Conservation (phyloP, 2,888 invertebrate genomes). For the Acrobasis repandana region DNA sequence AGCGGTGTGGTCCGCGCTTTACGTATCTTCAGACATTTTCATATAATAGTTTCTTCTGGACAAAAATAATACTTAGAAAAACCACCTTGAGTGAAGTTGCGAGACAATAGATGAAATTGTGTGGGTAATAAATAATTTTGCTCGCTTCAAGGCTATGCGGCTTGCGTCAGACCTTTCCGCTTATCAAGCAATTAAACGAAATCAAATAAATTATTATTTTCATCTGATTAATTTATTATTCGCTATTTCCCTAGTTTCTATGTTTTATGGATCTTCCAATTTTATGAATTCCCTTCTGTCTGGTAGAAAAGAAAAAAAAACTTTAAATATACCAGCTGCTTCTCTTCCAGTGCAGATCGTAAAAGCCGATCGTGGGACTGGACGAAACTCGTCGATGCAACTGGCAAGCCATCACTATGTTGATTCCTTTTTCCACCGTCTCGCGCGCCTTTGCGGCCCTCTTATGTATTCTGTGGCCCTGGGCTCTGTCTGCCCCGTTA, state of each 20-base stretch:
- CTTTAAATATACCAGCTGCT: too few relatives aligned
- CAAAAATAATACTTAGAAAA: not conserved
- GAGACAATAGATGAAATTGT: conserved; percentile 17
- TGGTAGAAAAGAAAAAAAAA: too few relatives aligned
- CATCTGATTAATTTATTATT: not conserved
- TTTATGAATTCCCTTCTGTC: too few relatives aligned
- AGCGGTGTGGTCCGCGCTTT: not conserved
- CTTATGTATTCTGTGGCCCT: too few relatives aligned
- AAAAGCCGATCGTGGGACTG: too few relatives aligned
- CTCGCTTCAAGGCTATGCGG: conserved; percentile 5
- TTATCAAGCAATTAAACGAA: conserved; percentile 14
- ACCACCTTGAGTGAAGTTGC: not conserved
- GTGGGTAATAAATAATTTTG: conserved; percentile 18
- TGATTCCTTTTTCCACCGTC: too few relatives aligned
- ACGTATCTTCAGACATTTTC: not conserved
- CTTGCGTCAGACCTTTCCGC: conserved; percentile 8
- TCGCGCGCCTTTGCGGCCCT: too few relatives aligned
- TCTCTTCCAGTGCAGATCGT: too few relatives aligned
- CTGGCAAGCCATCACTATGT: too few relatives aligned
- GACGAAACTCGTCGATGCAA: too few relatives aligned
- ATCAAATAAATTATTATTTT: not conserved
- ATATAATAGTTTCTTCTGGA: not conserved
- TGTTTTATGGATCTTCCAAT: too few relatives aligned
- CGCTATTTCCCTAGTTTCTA: not conserved
- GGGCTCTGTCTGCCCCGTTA: too few relatives aligned